These are phyloP conservation scores for Catharus bicknelli DNA, from an alignment of 2,113 vertebrate genomes.

Conservation along the genomic window DNA sequence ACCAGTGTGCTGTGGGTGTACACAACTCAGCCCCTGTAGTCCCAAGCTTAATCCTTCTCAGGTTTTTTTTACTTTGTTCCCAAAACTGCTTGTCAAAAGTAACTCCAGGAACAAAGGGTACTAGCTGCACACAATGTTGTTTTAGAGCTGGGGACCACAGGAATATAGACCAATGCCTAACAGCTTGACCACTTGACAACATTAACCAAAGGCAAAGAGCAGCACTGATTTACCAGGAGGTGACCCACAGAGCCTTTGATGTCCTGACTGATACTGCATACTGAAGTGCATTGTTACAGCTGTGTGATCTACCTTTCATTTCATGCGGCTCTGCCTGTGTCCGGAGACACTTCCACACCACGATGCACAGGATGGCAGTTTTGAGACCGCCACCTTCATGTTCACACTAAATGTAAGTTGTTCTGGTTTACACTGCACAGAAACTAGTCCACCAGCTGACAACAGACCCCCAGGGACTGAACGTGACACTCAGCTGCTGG, in stretches of 20 bases:
- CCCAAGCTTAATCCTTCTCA: neutral
- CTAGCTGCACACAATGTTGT: neutral
- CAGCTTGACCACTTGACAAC: neutral
- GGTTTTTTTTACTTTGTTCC: neutral
- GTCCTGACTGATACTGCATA: neutral
- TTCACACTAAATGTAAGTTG: neutral
- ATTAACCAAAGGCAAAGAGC: neutral
- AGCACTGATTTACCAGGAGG: neutral
- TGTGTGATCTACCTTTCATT: neutral
- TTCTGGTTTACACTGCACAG: neutral
- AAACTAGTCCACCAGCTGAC: neutral
- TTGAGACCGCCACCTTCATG: neutral
- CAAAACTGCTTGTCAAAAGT: neutral
- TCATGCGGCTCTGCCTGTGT: neutral
- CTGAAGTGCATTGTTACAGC: neutral
- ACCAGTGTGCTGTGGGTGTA: rapidly evolving
- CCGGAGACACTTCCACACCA: neutral
- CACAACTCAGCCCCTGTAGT: rapidly evolving
- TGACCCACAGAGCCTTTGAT: neutral
- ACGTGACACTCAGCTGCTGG: neutral
- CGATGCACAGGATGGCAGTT: neutral
- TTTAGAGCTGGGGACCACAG: neutral
- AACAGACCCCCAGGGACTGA: neutral
- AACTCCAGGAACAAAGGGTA: neutral
- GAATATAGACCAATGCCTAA: neutral